A percentile compares a stretch with the other conserved stretches of the same genome.
Evolutionary conservation across 2,113 vertebrate genomes (phyloP).

Genomic region (Excalfactoria chinensis): DNA sequence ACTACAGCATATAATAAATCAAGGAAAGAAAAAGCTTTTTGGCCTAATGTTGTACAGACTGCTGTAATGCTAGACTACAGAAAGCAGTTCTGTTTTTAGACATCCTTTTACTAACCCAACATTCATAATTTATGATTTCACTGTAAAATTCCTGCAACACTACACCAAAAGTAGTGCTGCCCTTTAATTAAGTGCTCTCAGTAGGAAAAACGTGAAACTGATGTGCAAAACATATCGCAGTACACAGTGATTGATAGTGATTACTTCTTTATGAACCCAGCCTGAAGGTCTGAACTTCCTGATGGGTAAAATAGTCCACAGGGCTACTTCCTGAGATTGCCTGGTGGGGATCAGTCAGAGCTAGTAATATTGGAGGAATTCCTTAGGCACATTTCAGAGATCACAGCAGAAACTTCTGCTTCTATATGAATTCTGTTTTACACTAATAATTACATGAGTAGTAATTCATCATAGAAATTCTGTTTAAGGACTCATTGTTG

Average conservation of each 20-base stretch:
- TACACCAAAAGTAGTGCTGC: constrained; percentile 83
- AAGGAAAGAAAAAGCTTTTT: constrained; percentile 85
- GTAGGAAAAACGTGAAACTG: constrained; percentile 81
- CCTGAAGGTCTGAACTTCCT: constrained; percentile 90
- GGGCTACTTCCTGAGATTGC: constrained; percentile 88
- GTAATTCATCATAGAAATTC: not conserved
- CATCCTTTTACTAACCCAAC: constrained; percentile 81
- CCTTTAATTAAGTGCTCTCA: constrained; percentile 83
- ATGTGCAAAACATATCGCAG: constrained; percentile 79
- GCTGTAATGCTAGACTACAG: constrained; percentile 81
- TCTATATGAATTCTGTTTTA: not conserved
- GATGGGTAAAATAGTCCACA: constrained; percentile 80
- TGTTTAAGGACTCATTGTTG: not conserved
- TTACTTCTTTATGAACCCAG: constrained; percentile 90
- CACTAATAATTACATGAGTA: not conserved
- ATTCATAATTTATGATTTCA: constrained; percentile 86
- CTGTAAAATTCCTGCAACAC: constrained; percentile 83
- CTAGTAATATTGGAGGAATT: constrained; percentile 81
- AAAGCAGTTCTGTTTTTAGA: constrained; percentile 84
- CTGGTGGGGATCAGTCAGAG: constrained; percentile 77
- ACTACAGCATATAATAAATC: constrained; percentile 91
- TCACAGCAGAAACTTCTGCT: constrained; percentile 13
- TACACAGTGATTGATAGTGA: constrained; percentile 86
- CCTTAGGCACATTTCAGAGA: constrained; percentile 63
- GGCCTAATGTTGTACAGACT: constrained; percentile 77